Percentiles rank a stretch among this genome's conserved stretches.
Evolutionary conservation across 2,888 invertebrate genomes (phyloP).

Genomic region (Epistrophe eligans): DNA sequence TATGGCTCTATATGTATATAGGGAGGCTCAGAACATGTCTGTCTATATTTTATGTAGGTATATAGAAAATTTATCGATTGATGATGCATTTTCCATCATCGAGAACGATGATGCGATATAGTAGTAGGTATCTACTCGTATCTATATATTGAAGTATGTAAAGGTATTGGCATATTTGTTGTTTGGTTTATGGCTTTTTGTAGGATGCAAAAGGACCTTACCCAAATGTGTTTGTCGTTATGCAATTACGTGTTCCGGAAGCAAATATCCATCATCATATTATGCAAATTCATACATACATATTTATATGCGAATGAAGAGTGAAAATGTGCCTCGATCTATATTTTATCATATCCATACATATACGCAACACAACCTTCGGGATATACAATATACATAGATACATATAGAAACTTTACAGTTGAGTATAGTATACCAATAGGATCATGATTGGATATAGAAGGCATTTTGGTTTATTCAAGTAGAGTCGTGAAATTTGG

Average conservation of each 20-base stretch:
- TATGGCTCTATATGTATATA: background rate
- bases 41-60: background rate
- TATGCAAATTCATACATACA: slow-evolving; percentile 17
- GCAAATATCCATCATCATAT: slow-evolving; percentile 42
- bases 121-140: no score
- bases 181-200: slow-evolving; percentile 52
- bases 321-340: slow-evolving; percentile 19
- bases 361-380: background rate
- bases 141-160: background rate
- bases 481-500: background rate
- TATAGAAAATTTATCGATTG: slow-evolving; percentile 34
- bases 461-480: slow-evolving; percentile 1
- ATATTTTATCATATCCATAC: background rate
- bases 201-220: slow-evolving; percentile 38
- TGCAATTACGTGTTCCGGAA: slow-evolving; percentile 47
- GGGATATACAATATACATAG: no score
- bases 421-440: slow-evolving; percentile 44
- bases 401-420: background rate
- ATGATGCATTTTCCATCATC: slow-evolving; percentile 41
- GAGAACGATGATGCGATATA: background rate
- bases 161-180: slow-evolving; percentile 5
- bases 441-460: background rate
- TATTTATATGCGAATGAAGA: background rate
- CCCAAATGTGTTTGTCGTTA: slow-evolving; percentile 62
- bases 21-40: background rate